These are phyloP conservation scores for Stercorarius parasiticus DNA, from an alignment of 2,113 vertebrate genomes.

Conservation along the genomic window DNA sequence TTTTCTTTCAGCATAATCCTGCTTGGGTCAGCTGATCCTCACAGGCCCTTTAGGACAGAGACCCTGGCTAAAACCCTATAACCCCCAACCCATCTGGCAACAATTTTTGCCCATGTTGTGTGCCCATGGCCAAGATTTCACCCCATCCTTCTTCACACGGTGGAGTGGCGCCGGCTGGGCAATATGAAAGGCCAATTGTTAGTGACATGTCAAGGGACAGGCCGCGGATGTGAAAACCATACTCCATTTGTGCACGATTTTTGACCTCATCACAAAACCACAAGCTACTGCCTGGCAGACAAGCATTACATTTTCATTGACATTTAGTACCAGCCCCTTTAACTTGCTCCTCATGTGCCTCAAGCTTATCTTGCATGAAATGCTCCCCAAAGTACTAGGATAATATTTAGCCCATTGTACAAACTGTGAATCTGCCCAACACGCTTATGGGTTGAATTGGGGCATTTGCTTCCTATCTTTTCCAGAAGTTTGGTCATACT, in stretches of 20 bases:
- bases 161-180: background rate
- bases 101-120: background rate
- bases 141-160: background rate
- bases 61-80: background rate
- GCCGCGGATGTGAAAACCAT: background rate
- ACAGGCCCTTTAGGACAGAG: background rate
- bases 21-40: background rate
- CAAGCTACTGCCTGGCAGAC: background rate
- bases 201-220: background rate
- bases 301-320: background rate
- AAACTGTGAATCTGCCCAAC: slow-evolving; percentile 2
- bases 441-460: background rate
- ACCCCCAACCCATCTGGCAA: background rate
- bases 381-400: background rate
- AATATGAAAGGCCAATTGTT: slow-evolving; percentile 19
- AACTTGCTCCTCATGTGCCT: background rate
- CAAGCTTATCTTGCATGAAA: slow-evolving; percentile 14
- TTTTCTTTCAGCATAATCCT: background rate
- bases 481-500: background rate
- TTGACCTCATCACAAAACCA: slow-evolving; percentile 46
- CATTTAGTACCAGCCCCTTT: background rate
- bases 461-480: background rate
- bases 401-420: slow-evolving; percentile 41
- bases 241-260: background rate
- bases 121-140: background rate